A percentile compares a stretch with the other conserved stretches of the same genome.
These are phyloP conservation scores for Numenius arquata DNA, from an alignment of 2,113 vertebrate genomes.

Conservation along the genomic window DNA sequence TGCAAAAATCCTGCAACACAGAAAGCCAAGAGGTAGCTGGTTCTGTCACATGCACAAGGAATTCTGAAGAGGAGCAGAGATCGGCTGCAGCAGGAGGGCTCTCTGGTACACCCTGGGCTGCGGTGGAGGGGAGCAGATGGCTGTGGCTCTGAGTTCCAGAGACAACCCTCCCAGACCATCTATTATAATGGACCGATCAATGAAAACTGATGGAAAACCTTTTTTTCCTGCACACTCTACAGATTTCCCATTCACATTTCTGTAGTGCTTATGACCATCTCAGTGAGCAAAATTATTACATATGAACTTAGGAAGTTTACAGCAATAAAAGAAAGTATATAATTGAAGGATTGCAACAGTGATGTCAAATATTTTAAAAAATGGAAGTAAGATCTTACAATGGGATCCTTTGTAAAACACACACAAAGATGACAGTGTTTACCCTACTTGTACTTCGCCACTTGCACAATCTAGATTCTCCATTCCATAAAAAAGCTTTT, in stretches of 20 bases:
- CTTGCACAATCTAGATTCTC: conserved; percentile 45
- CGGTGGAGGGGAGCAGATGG: neutral
- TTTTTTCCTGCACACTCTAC: neutral
- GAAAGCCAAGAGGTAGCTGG: neutral
- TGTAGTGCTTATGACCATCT: neutral
- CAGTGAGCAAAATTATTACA: neutral
- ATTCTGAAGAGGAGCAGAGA: accelerated
- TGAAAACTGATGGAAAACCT: neutral
- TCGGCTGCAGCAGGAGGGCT: neutral
- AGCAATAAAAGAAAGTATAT: neutral
- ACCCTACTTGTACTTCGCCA: neutral
- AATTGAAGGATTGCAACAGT: neutral
- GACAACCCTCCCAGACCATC: neutral
- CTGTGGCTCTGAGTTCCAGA: neutral
- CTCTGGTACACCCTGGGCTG: accelerated
- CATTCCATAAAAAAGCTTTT: conserved; percentile 53
- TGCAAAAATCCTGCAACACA: neutral
- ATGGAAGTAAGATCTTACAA: conserved; percentile 35
- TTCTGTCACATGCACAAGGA: neutral
- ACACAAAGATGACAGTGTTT: conserved; percentile 68
- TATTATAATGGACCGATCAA: accelerated
- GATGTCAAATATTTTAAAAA: conserved; percentile 47
- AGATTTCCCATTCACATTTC: neutral
- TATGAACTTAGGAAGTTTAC: neutral
- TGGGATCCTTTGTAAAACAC: conserved; percentile 33